Evolutionary conservation across 2,113 vertebrate species (phyloP), one percentile per base, ranked within the genome.

Genomic region (Pongo abelii): DNA sequence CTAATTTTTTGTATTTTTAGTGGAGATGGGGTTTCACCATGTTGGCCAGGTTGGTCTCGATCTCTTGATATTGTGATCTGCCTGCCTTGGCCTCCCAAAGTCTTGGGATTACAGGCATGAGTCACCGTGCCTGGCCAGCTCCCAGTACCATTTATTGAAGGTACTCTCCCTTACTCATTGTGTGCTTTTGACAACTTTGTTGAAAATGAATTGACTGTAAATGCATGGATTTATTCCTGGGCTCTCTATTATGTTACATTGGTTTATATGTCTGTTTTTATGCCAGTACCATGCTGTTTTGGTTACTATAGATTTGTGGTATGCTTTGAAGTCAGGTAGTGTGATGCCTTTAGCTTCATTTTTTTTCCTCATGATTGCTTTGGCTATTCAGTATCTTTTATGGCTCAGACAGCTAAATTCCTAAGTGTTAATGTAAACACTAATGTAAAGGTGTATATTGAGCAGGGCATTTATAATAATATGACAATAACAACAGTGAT

Each of bases 41-140:
- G 6, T 55, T 55, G 18, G 52, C 52, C 52, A 55, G 52, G 18
- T 20, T 20, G 52, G 52, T 55, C 52, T 55, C 2, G 18, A 55
- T 55, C 52, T 55, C 52, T 7, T 55, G 17, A 20, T 18, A 18
- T 55, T 18, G 7, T 7, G 17, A 55, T 20, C 52, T 18, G 18
- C 52, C 52, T 55, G 52, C 18, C 52, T 55, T 0, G 6, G 52
- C 52, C 52, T 55, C 6, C 52, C 52, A 55, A 55, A 55, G 52
- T 55, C 17, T 55, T 55, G 52, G 52, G 52, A 20, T 20, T 55
- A 55, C 6, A 55, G 18, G 52, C 1, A 0, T 55, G 18, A 20
- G 52, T 18, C 6, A 55, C 18, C 0, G 6, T 2, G 18, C 52
- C 52, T 0, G 0, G 52, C 52, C 52, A 55, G 52, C 52, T n/a